These are phyloP conservation scores for Perccottus glenii DNA, from an alignment of 2,113 vertebrate species.

Conservation along the genomic window DNA sequence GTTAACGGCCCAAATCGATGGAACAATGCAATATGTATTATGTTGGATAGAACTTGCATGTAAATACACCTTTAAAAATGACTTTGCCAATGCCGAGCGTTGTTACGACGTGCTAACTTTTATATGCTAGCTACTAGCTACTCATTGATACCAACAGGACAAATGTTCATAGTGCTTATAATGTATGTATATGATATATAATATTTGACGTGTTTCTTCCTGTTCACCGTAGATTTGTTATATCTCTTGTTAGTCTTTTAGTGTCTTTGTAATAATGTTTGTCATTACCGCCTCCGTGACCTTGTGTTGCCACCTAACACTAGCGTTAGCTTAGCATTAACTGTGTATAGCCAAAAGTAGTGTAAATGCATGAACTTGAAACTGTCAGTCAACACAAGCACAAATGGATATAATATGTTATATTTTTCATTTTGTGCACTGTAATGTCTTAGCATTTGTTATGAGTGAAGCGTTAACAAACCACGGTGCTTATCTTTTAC, in stretches of 20 bases:
- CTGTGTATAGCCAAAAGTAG: too few relatives aligned
- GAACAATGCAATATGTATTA: too few relatives aligned
- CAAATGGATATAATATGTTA: too few relatives aligned
- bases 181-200: too few relatives aligned
- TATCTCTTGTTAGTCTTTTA: neutral
- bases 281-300: conserved; percentile 40
- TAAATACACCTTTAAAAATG: conserved; percentile 1
- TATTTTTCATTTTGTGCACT: neutral
- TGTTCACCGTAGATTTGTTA: too few relatives aligned
- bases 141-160: neutral
- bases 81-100: conserved; percentile 46
- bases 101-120: conserved; percentile 22
- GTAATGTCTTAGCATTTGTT: neutral
- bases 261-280: too few relatives aligned
- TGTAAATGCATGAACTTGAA: neutral
- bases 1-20: rapidly evolving
- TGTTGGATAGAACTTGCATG: neutral
- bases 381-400: too few relatives aligned
- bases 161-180: neutral
- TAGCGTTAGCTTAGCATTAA: conserved; percentile 34
- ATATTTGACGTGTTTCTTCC: neutral
- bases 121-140: conserved; percentile 19
- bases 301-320: conserved; percentile 63
- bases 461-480: neutral
- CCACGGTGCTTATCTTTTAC: neutral